Evolutionary conservation across 1,140 invertebrate genomes (phyloP).

Genomic region (Cyclargus thomasi): DNA sequence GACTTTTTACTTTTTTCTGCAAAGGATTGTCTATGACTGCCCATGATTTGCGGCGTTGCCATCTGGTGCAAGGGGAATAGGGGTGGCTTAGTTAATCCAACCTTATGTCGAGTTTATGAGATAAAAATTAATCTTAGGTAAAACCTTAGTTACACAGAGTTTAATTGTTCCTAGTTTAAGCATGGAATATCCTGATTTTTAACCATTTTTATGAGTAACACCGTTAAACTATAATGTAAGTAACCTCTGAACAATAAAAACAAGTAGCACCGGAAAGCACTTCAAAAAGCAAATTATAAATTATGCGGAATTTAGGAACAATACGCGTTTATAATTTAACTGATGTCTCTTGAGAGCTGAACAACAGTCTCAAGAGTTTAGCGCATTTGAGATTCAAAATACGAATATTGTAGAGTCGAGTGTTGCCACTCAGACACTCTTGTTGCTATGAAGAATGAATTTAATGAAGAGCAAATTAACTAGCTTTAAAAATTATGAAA

Average conservation of each 20-base stretch:
- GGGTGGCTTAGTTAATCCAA: too few species aligned
- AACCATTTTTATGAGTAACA: too few species aligned
- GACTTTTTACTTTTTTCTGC: too few species aligned
- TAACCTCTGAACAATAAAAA: neutral
- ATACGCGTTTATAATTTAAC: neutral
- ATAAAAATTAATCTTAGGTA: too few species aligned
- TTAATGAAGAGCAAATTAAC: neutral
- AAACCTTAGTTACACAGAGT: too few species aligned
- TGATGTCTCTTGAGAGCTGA: neutral
- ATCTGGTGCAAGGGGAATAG: too few species aligned
- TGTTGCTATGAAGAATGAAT: neutral
- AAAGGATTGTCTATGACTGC: too few species aligned
- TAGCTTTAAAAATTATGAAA: neutral
- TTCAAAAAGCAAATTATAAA: neutral
- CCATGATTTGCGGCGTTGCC: too few species aligned
- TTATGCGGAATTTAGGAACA: neutral
- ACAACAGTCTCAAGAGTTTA: neutral
- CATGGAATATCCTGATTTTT: too few species aligned
- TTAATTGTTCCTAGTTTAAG: too few species aligned
- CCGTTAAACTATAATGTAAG: neutral
- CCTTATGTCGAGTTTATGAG: too few species aligned
- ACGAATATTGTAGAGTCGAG: neutral
- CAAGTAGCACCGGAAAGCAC: neutral
- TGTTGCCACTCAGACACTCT: constrained; percentile 2
- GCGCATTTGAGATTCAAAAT: neutral